Percentiles rank a stretch among this genome's conserved stretches.
Conservation (phyloP, 2,888 invertebrate genomes). For the Nomada hirtipes region DNA sequence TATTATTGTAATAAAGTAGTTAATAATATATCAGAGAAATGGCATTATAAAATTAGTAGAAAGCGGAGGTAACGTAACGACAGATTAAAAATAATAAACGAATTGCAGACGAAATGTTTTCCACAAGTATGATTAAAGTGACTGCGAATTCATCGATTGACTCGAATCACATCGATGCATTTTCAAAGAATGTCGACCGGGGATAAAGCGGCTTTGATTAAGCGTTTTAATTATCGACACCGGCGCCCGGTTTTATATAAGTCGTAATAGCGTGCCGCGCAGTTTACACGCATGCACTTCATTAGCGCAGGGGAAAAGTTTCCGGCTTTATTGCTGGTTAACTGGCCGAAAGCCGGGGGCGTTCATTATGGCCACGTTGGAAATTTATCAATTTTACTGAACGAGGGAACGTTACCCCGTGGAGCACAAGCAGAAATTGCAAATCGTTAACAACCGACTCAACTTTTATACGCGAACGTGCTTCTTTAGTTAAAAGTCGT, state of each 20-base stretch:
- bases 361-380: constrained; percentile 45
- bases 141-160: neutral
- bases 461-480: constrained; percentile 19
- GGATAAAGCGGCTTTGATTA: constrained; percentile 53
- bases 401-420: neutral
- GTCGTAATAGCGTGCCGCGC: constrained; percentile 47
- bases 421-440: neutral
- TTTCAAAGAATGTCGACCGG: constrained; percentile 23
- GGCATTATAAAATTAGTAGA: neutral
- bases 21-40: neutral
- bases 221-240: constrained; percentile 58
- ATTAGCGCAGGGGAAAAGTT: constrained; percentile 53
- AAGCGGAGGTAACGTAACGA: neutral
- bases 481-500: neutral
- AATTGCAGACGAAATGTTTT: too few species aligned
- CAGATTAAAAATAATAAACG: neutral
- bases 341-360: constrained; percentile 44
- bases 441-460: constrained; percentile 16
- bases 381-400: constrained; percentile 53
- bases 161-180: constrained; percentile 4
- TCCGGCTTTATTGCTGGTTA: constrained; percentile 48
- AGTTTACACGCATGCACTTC: constrained; percentile 57
- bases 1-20: neutral
- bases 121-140: neutral
- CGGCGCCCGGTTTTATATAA: constrained; percentile 49